A percentile compares a stretch with the other conserved stretches of the same genome.
These are phyloP conservation scores for Drosophila lowei DNA, from an alignment of 1,140 invertebrate genomes.

Conservation along the genomic window DNA sequence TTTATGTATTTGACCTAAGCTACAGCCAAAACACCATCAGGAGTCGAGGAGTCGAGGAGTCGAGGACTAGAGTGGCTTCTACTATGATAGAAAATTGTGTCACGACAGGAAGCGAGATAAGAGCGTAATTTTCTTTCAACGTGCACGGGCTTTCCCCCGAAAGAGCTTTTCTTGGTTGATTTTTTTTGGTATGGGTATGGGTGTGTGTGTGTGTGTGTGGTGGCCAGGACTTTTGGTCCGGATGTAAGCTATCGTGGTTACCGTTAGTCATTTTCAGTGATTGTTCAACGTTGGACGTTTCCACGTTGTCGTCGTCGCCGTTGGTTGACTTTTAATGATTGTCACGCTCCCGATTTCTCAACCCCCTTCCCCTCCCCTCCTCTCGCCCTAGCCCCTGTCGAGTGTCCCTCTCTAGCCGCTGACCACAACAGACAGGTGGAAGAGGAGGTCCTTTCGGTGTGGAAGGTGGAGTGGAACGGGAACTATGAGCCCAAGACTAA, in stretches of 20 bases:
- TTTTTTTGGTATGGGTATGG: constrained; percentile 5
- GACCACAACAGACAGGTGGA: constrained; percentile 66
- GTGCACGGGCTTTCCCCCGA: constrained; percentile 38
- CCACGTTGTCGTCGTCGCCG: constrained; percentile 42
- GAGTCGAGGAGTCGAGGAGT: constrained; percentile 38
- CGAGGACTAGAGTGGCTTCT: constrained; percentile 49
- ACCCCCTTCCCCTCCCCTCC: background rate
- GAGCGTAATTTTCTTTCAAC: constrained; percentile 82
- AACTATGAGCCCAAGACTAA: constrained; percentile 51
- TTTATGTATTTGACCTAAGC: constrained; percentile 71
- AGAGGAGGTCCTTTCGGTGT: constrained; percentile 13
- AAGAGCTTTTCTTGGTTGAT: constrained; percentile 50
- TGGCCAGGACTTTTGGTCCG: constrained; percentile 51
- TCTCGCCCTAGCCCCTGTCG: background rate
- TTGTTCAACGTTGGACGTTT: constrained; percentile 71
- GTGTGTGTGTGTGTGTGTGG: constrained; percentile 8
- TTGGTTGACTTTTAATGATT: constrained; percentile 79
- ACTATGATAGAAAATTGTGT: constrained; percentile 82
- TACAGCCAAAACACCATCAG: constrained; percentile 23
- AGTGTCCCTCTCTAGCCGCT: background rate
- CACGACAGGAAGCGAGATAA: constrained; percentile 83
- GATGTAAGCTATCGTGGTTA: constrained; percentile 81
- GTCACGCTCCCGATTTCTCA: constrained; percentile 68
- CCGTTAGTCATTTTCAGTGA: constrained; percentile 82
- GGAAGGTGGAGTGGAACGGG: background rate